A percentile compares a stretch with the other conserved stretches of the same genome.
Conservation (phyloP, 1,140 invertebrate genomes). For the Eriosoma lanigerum region DNA sequence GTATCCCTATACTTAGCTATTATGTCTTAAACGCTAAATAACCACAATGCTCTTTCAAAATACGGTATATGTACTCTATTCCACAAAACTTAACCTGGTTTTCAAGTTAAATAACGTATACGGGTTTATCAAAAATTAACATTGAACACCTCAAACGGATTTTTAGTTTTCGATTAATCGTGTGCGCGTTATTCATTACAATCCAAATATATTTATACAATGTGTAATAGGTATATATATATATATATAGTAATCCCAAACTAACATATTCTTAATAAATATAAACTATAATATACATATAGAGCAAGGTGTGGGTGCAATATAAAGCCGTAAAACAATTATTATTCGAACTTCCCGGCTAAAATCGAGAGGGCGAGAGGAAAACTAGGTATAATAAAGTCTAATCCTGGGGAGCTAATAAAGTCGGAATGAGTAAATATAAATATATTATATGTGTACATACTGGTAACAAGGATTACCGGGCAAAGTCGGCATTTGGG, state of each 20-base stretch:
- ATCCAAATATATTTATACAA: not conserved
- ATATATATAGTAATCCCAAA: not conserved
- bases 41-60: slow-evolving; percentile 3
- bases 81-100: not conserved
- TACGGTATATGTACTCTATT: not conserved
- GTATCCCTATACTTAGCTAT: too few relatives aligned
- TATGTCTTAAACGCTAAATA: not conserved
- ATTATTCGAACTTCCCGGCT: slow-evolving; percentile 5
- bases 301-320: not conserved
- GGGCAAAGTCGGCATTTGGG: not conserved
- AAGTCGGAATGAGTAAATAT: not conserved
- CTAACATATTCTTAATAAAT: too few relatives aligned
- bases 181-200: not conserved
- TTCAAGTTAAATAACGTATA: not conserved
- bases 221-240: not conserved
- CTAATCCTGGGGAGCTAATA: slow-evolving; percentile 27
- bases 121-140: not conserved
- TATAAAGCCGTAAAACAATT: slow-evolving; percentile 36
- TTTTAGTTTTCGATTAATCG: not conserved
- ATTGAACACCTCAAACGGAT: not conserved
- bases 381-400: not conserved
- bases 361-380: not conserved
- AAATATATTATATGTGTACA: not conserved
- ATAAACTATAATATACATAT: too few relatives aligned
- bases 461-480: slow-evolving; percentile 9